These are phyloP conservation scores for Camponotus floridanus DNA, from an alignment of 1,140 invertebrate genomes.

Conservation along the genomic window DNA sequence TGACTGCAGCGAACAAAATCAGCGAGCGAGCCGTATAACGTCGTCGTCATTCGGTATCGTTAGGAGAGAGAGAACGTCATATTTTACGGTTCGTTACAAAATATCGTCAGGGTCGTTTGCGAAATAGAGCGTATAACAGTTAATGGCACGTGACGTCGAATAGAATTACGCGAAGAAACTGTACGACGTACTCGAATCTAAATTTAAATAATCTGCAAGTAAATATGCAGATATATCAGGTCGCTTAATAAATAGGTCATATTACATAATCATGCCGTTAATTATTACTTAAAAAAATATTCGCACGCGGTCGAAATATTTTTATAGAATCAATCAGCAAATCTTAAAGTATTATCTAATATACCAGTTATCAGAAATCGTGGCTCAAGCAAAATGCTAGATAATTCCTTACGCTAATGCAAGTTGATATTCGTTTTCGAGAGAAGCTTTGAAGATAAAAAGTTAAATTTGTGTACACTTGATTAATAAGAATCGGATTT, in stretches of 20 bases:
- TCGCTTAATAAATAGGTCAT: not conserved
- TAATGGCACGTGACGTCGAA: conserved; percentile 7
- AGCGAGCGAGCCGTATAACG: conserved; percentile 36
- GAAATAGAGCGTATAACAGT: conserved; percentile 20
- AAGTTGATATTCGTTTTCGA: too few relatives aligned
- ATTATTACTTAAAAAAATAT: not conserved
- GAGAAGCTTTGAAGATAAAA: too few relatives aligned
- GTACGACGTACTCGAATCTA: not conserved
- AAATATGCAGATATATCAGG: not conserved
- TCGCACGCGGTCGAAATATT: too few relatives aligned
- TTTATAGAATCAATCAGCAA: not conserved
- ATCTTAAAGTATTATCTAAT: not conserved
- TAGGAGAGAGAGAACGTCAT: conserved; percentile 14
- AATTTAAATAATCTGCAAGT: conserved; percentile 18
- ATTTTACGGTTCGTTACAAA: conserved; percentile 54
- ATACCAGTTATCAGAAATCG: too few relatives aligned
- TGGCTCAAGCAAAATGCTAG: too few relatives aligned
- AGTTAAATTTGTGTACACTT: too few relatives aligned
- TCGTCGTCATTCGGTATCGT: conserved; percentile 27
- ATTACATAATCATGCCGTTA: not conserved
- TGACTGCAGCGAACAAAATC: conserved; percentile 33
- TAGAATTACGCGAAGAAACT: conserved; percentile 20
- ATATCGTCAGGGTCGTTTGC: conserved; percentile 32
- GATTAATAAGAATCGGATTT: too few relatives aligned
- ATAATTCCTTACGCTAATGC: too few relatives aligned